Evolutionary conservation across 2,888 invertebrate species (phyloP), one percentile per base, ranked within the genome.

Genomic region (Lordiphosa fenestrarum): DNA sequence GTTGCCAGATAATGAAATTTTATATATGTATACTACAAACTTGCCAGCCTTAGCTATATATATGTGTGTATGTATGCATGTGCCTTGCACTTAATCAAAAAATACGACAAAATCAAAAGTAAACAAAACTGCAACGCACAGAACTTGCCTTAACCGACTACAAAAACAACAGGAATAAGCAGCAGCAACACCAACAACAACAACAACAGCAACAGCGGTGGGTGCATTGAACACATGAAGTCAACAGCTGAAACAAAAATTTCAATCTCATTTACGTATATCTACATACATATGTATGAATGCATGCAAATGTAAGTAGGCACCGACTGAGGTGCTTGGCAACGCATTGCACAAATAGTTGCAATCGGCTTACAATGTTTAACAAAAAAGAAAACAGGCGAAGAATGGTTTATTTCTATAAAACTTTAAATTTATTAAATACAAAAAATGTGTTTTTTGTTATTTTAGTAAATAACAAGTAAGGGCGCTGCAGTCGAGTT

Each of bases 31-130:
- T 53, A 47, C 30, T 44, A 42, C 48, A 63, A 53, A 59, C 37
- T 48, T 42, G 30, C 52, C 54, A 59, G 68, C 71, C 54, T 30
- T 30, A 30, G 30, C 30, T 30, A 30, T 30, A 7, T 10, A 7
- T 30, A 30, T 30, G 30, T 10, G 1, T 9, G 7, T 30, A 10
- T 30, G 30, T 10, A 30, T 10, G 30, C 30, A 71, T 67, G 69
- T 38, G 60, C 59, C 63, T 64, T 71, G 82, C 77, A 77, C 77
- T 77, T 77, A 81, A 77, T 77, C 77, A 77, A 77, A 77, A 84
- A 61, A 66, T 73, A 66, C 82, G 77, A 77, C 84, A 73, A 84
- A 84, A 77, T 84, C 77, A 81, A 81, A 77, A 77, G 77, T 81
- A 84, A 77, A 84, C 84, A 77, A 77, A 84, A 77, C 57, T 84